Evolutionary conservation across 2,113 vertebrate genomes (phyloP).

Genomic region (Coturnix japonica): DNA sequence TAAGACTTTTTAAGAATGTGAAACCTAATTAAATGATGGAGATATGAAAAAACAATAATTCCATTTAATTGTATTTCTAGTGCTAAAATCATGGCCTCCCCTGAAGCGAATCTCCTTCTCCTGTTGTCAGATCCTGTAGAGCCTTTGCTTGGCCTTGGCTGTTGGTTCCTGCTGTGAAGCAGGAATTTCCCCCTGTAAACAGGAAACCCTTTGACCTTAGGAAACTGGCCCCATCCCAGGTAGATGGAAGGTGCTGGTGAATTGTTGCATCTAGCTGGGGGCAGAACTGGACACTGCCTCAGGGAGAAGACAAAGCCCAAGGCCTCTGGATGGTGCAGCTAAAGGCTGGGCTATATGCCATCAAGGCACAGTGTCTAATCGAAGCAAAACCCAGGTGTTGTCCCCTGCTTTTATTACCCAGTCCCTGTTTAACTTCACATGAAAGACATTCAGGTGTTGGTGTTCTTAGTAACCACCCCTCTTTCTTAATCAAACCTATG

Average conservation of each 20-base stretch:
- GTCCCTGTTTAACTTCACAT: background rate
- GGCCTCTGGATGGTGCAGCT: background rate
- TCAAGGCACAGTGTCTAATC: background rate
- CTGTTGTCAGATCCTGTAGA: background rate
- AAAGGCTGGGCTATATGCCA: background rate
- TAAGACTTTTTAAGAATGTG: background rate
- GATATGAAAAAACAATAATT: slow-evolving; percentile 30
- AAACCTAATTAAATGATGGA: background rate
- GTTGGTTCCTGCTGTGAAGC: background rate
- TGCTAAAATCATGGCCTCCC: background rate
- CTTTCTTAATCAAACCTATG: background rate
- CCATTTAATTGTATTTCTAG: slow-evolving; percentile 1
- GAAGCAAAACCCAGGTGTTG: background rate
- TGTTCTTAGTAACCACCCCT: background rate
- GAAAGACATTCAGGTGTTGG: background rate
- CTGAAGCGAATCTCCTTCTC: background rate
- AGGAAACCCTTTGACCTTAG: background rate
- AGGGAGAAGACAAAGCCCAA: background rate
- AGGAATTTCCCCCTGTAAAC: background rate
- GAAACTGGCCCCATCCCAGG: background rate
- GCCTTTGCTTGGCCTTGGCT: background rate
- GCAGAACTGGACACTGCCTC: background rate
- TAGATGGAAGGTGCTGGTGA: background rate
- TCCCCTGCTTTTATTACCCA: background rate
- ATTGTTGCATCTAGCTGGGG: background rate